These are phyloP conservation scores for Pygocentrus nattereri DNA, from an alignment of 2,797 vertebrate genomes.

Conservation along the genomic window DNA sequence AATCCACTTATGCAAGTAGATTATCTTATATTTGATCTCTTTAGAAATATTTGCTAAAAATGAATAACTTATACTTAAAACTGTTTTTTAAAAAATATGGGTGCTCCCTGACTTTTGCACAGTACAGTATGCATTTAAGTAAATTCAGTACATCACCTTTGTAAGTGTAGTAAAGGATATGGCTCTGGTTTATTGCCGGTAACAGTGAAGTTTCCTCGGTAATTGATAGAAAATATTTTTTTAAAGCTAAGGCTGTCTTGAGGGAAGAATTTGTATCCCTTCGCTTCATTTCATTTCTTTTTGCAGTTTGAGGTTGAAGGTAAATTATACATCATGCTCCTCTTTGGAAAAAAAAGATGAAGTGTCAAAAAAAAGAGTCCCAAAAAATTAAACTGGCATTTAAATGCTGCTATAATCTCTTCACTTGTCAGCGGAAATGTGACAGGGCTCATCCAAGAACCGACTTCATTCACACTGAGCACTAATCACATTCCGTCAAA, in stretches of 20 bases:
- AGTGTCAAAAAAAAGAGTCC: slow-evolving; percentile 22
- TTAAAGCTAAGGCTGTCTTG: background rate
- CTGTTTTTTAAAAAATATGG: no score
- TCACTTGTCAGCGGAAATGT: slow-evolving; percentile 47
- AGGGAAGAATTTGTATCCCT: background rate
- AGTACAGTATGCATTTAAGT: no score
- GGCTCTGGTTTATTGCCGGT: background rate
- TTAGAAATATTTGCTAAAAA: no score
- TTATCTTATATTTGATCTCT: no score
- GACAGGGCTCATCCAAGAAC: slow-evolving; percentile 42
- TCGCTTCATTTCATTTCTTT: slow-evolving; percentile 9
- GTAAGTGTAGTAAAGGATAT: background rate
- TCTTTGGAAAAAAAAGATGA: background rate
- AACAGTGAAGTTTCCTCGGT: background rate
- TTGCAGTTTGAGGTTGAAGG: slow-evolving; percentile 9
- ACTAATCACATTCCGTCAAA: slow-evolving; percentile 53
- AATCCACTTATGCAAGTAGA: no score
- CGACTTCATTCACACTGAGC: slow-evolving; percentile 39
- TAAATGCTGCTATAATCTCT: slow-evolving; percentile 51
- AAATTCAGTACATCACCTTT: background rate
- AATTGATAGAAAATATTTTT: background rate
- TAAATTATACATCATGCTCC: slow-evolving; percentile 10
- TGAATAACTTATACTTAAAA: no score
- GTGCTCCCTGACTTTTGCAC: no score
- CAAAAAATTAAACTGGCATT: slow-evolving; percentile 31